Evolutionary conservation across 1,140 invertebrate species (phyloP), one percentile per base, ranked within the genome.

Genomic region (Aphelinus certus): DNA sequence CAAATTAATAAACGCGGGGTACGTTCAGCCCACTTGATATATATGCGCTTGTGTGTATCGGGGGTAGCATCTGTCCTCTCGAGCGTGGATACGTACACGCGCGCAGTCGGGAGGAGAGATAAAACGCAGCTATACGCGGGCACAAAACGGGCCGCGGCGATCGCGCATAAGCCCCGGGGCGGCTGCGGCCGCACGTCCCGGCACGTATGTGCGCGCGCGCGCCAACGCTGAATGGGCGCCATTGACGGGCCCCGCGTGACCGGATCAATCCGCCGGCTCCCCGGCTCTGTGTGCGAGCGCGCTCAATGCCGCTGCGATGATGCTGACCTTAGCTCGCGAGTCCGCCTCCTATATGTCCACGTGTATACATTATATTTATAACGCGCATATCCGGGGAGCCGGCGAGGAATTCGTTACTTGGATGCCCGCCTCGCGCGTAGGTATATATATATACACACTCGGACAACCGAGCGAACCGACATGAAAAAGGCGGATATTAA

Each of bases 181-280:
- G 51, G 46, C 26, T 75, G 66, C 73, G 48, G 26, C 10, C 65
- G 57, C 73, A 75, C 73, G 73, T 62, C 47, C 62, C 62, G 62
- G 62, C n/a, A 26, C n/a, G 43, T 47, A 62, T 62, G 45, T 46
- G 45, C n/a, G n/a, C n/a, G 58, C 7, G 26, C 26, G 26, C 26
- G 26, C 26, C 26, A 26, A 26, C 26, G 26, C 26, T 26, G 26
- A 26, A 26, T 26, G 26, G 26, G 26, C 26, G 26, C 26, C 26
- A 26, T 26, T 26, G 26, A 26, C 26, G 26, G 26, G 26, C 26
- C 26, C 26, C 26, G 26, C 26, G 26, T 26, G 26, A 26, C 26
- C 26, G 26, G 26, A 26, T 26, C 26, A 26, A 26, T 26, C 26
- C 26, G 26, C 26, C 26, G 26, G 26, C 26, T 26, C 26, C 26